A percentile compares a stretch with the other conserved stretches of the same genome.
Evolutionary conservation across 2,797 vertebrate genomes (phyloP).

Genomic region (Limosa lapponica): DNA sequence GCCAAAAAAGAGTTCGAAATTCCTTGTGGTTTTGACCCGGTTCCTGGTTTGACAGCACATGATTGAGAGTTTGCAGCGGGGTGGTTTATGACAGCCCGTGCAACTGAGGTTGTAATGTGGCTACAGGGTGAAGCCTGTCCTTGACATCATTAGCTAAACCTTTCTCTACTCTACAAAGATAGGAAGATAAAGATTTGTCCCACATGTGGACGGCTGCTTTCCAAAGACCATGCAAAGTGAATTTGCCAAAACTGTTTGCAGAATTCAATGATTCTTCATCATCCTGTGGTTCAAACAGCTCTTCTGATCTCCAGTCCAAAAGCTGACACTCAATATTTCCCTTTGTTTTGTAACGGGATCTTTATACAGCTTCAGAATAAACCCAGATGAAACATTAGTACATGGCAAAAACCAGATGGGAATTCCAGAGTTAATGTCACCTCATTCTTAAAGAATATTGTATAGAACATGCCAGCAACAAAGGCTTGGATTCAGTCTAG

Average conservation of each 20-base stretch:
- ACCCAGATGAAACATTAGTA: conserved; percentile 9
- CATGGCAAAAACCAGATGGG: neutral
- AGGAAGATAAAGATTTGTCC: conserved; percentile 28
- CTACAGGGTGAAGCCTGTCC: neutral
- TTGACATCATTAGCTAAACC: conserved; percentile 2
- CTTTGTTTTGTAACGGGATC: neutral
- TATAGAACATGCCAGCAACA: neutral
- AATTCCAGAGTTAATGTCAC: conserved; percentile 26
- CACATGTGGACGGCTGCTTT: conserved; percentile 32
- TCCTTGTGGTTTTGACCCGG: conserved; percentile 52
- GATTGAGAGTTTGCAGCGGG: neutral
- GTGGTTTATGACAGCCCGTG: neutral
- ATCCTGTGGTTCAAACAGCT: conserved; percentile 3
- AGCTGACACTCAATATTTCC: neutral
- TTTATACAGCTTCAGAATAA: conserved; percentile 25
- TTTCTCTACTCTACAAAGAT: neutral
- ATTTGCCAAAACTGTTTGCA: conserved; percentile 17
- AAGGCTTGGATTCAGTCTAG: neutral
- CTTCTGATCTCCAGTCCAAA: conserved; percentile 52
- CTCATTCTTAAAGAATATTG: conserved; percentile 22
- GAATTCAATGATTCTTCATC: conserved; percentile 15
- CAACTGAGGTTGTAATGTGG: neutral
- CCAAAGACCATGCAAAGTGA: neutral
- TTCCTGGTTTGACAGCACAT: conserved; percentile 31
- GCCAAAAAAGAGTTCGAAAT: conserved; percentile 29